Conservation (phyloP, 1,140 invertebrate genomes). For the Neotoxoptera formosana region DNA sequence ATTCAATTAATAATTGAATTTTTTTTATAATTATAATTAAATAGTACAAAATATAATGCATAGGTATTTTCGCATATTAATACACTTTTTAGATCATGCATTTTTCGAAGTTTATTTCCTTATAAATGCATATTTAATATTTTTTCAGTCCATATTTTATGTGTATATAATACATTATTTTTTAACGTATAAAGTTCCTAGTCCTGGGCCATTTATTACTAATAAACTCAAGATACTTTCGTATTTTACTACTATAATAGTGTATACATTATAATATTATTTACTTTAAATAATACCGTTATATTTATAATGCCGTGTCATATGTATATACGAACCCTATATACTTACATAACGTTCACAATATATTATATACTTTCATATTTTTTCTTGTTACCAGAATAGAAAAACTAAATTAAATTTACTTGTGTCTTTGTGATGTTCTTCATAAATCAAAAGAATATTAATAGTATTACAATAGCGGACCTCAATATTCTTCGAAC, state of each 20-base stretch:
- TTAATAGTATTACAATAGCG: conserved; percentile 25
- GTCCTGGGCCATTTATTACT: background rate
- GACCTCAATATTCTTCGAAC: background rate
- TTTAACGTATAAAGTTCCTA: too few relatives aligned
- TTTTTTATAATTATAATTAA: too few relatives aligned
- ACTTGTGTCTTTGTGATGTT: background rate
- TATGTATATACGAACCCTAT: background rate
- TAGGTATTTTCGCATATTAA: too few relatives aligned
- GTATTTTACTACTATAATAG: background rate
- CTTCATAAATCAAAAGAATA: background rate
- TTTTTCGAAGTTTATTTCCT: too few relatives aligned
- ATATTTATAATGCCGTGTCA: too few relatives aligned
- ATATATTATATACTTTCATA: background rate
- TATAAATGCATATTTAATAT: too few relatives aligned
- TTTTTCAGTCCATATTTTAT: too few relatives aligned
- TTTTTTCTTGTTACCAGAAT: background rate
- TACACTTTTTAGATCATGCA: too few relatives aligned
- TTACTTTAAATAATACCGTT: too few relatives aligned
- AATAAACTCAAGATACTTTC: background rate
- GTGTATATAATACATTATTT: too few relatives aligned
- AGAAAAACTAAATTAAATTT: background rate
- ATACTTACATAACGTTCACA: background rate
- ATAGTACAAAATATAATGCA: too few relatives aligned
- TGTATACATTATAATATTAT: background rate
- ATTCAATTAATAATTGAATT: too few relatives aligned